These are phyloP conservation scores for Euclidia mi DNA, from an alignment of 2,888 invertebrate species.

Conservation along the genomic window DNA sequence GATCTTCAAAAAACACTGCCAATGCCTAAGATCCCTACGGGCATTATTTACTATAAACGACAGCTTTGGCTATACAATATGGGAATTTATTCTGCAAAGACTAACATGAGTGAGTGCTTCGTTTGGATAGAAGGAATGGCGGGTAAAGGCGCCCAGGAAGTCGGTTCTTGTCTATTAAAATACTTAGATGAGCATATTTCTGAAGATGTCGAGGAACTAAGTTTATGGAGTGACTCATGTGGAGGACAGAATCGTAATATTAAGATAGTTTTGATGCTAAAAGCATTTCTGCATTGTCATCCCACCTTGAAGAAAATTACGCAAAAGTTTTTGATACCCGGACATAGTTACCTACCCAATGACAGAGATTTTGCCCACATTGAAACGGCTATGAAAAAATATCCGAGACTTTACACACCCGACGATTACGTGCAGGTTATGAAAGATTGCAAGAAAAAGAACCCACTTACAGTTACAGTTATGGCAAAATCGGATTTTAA, in stretches of 20 bases:
- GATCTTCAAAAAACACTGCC: constrained; percentile 22
- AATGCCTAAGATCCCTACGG: constrained; percentile 22
- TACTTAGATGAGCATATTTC: constrained; percentile 27
- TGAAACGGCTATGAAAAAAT: constrained; percentile 23
- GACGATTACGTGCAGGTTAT: constrained; percentile 24
- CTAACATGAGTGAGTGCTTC: constrained; percentile 16
- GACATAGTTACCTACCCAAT: constrained; percentile 26
- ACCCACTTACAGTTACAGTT: constrained; percentile 16
- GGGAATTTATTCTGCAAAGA: constrained; percentile 20
- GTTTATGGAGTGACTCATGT: too few species aligned
- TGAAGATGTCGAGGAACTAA: constrained; percentile 20
- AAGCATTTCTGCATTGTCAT: constrained; percentile 31
- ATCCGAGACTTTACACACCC: constrained; percentile 23
- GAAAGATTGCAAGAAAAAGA: constrained; percentile 31
- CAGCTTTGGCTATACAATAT: constrained; percentile 26
- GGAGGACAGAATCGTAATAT: too few species aligned
- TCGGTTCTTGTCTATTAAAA: constrained; percentile 27
- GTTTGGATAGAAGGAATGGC: constrained; percentile 29
- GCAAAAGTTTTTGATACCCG: constrained; percentile 17
- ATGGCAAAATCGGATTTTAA: constrained; percentile 16
- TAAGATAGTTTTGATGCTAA: too few species aligned
- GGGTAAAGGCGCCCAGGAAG: constrained; percentile 6
- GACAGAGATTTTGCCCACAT: constrained; percentile 28
- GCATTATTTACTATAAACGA: constrained; percentile 25
- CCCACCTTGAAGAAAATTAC: constrained; percentile 22